Evolutionary conservation across 2,797 vertebrate species (phyloP).

Genomic region (Tapirus indicus): DNA sequence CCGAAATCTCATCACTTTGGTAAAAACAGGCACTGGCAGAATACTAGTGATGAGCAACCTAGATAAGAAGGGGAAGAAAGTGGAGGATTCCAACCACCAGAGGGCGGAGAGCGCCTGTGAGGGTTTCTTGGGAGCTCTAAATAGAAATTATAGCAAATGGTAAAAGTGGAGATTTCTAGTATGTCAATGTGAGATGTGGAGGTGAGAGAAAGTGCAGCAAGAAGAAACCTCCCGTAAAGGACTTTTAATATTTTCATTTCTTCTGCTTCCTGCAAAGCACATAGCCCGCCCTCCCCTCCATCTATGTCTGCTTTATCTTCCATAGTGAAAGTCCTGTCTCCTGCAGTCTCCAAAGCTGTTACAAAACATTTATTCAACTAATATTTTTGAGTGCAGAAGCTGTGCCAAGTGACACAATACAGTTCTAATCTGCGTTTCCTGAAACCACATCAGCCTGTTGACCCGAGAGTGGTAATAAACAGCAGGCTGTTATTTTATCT

Average conservation of each 20-base stretch:
- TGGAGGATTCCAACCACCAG: neutral
- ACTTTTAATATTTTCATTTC: neutral
- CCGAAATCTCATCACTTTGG: neutral
- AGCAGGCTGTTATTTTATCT: neutral
- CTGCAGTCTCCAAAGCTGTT: neutral
- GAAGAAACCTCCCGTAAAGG: neutral
- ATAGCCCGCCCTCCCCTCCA: neutral
- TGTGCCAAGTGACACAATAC: neutral
- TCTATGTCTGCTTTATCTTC: neutral
- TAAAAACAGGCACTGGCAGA: neutral
- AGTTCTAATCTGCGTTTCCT: neutral
- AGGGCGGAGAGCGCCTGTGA: neutral
- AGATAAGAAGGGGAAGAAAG: neutral
- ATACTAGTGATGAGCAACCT: neutral
- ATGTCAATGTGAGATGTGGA: neutral
- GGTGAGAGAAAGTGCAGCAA: neutral
- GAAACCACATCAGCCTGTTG: neutral
- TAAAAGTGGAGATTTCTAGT: neutral
- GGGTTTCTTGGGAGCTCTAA: neutral
- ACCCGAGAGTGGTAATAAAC: neutral
- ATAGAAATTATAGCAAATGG: neutral
- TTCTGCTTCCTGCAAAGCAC: neutral
- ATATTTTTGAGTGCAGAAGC: neutral
- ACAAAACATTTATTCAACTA: neutral
- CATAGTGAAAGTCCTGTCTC: neutral